Percentiles rank a stretch among this genome's conserved stretches.
Evolutionary conservation across 2,888 invertebrate species (phyloP).

Genomic region (Anodontia alba): DNA sequence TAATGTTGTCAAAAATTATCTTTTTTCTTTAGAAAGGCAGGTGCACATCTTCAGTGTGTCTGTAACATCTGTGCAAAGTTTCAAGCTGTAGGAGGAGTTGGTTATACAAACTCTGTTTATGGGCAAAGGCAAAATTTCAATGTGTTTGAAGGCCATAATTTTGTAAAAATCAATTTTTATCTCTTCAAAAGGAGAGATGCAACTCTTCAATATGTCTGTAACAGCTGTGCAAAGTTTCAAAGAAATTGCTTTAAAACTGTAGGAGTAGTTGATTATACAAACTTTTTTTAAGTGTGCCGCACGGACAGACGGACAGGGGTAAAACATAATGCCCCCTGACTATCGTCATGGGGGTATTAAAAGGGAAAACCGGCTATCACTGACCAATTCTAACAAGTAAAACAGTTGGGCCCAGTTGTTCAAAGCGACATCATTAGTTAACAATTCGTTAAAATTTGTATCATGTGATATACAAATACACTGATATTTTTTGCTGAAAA

Average conservation of each 20-base stretch:
- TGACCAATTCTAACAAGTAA: background rate
- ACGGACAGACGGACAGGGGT: background rate
- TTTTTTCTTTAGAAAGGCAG: background rate
- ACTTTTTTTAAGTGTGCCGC: background rate
- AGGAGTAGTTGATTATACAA: background rate
- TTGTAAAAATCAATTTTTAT: background rate
- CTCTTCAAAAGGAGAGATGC: background rate
- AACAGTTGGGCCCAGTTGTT: no score
- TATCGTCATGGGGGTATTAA: background rate
- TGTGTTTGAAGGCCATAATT: background rate
- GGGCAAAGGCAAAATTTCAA: background rate
- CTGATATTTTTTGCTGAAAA: no score
- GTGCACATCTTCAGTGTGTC: background rate
- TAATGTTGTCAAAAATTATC: background rate
- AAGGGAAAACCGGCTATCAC: background rate
- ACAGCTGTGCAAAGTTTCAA: conserved; percentile 5
- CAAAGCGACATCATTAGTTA: no score
- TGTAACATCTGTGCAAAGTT: background rate
- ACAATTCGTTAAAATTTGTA: no score
- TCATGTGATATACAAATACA: no score
- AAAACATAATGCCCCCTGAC: conserved; percentile 2
- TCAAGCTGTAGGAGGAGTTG: background rate
- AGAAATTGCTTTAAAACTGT: background rate
- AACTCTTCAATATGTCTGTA: background rate
- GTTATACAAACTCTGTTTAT: background rate